Conservation (phyloP, 1,140 invertebrate species). For the Drosophila mauritiana region DNA sequence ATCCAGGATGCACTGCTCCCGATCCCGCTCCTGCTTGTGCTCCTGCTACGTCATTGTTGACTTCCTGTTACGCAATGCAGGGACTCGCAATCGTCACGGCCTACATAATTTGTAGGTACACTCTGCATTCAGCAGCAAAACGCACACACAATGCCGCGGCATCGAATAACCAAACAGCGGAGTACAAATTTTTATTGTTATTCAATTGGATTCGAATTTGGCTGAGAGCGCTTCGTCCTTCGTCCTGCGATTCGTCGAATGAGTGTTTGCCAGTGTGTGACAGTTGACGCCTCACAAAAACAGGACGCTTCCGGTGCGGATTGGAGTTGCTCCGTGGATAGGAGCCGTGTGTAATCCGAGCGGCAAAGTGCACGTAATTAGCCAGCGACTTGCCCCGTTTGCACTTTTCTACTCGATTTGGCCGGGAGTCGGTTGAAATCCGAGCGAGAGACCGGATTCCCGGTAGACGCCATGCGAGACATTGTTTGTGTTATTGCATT, state of each 20-base stretch:
- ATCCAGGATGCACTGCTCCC: constrained; percentile 52
- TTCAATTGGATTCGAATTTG: constrained; percentile 84
- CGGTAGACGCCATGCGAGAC: constrained; percentile 56
- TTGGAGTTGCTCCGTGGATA: constrained; percentile 29
- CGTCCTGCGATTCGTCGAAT: constrained; percentile 1
- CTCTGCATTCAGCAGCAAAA: constrained; percentile 6
- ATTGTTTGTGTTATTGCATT: constrained; percentile 82
- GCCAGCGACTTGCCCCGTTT: constrained; percentile 61
- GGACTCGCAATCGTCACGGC: constrained; percentile 29
- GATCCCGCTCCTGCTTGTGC: background rate
- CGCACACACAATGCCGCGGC: constrained; percentile 58
- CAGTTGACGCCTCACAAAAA: constrained; percentile 80
- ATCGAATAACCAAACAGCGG: constrained; percentile 69
- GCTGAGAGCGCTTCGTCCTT: constrained; percentile 4
- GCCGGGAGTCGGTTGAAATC: constrained; percentile 53
- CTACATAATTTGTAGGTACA: constrained; percentile 81
- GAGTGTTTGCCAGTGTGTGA: constrained; percentile 61
- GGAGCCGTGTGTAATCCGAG: constrained; percentile 58
- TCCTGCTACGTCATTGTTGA: constrained; percentile 61
- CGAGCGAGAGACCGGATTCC: constrained; percentile 30
- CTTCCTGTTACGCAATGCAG: constrained; percentile 67
- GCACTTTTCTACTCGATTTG: constrained; percentile 57
- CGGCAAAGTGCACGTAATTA: constrained; percentile 60
- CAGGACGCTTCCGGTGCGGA: constrained; percentile 58
- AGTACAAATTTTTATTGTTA: constrained; percentile 81